These are phyloP conservation scores for Saxidomus purpurata DNA, from an alignment of 1,140 invertebrate species.

Conservation along the genomic window DNA sequence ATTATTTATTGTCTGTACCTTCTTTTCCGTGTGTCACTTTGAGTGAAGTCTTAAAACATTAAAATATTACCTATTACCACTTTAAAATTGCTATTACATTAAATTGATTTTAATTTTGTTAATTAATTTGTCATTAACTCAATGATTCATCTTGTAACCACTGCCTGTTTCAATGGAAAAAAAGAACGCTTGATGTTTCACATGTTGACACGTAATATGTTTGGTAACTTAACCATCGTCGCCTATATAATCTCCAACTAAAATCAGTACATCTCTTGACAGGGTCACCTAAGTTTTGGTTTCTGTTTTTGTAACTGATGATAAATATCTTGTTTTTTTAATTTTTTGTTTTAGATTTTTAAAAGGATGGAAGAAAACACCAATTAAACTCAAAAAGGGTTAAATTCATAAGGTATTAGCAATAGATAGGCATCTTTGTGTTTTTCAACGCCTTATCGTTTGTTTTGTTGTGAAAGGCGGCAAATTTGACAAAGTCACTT, in stretches of 20 bases:
- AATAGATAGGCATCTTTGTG: slow-evolving; percentile 14
- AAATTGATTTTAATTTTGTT: not conserved
- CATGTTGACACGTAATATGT: slow-evolving; percentile 19
- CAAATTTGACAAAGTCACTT: slow-evolving; percentile 15
- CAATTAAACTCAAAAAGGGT: slow-evolving; percentile 11
- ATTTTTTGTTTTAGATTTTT: slow-evolving; percentile 2
- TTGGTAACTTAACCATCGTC: not conserved
- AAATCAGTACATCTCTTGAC: slow-evolving; percentile 16
- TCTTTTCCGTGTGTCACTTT: no score
- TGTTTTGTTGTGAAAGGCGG: not conserved
- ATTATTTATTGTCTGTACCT: no score
- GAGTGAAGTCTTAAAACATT: no score
- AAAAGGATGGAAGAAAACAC: slow-evolving; percentile 27
- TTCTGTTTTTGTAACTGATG: not conserved
- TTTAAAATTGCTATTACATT: no score
- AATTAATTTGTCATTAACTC: not conserved
- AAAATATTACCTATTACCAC: no score
- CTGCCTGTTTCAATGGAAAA: not conserved
- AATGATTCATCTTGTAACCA: not conserved
- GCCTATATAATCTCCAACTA: not conserved
- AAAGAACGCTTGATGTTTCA: not conserved
- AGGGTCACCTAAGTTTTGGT: not conserved
- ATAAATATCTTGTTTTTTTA: not conserved
- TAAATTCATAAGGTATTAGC: slow-evolving; percentile 20
- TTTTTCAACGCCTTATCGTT: not conserved